These are phyloP conservation scores for Drosophila pseudotakahashii DNA, from an alignment of 2,888 invertebrate genomes.

Conservation along the genomic window DNA sequence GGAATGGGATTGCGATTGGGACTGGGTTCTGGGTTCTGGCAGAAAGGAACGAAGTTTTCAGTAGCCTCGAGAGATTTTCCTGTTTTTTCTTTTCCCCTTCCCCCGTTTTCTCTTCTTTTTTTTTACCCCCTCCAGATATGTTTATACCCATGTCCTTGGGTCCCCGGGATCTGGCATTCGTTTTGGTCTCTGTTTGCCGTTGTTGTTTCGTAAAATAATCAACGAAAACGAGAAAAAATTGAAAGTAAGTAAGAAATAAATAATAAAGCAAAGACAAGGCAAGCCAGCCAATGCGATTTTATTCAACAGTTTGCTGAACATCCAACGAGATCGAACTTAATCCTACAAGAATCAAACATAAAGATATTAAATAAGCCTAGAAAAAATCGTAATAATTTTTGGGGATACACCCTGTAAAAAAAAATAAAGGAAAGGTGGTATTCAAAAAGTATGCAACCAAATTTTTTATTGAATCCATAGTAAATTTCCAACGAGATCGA, in stretches of 20 bases:
- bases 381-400: no score
- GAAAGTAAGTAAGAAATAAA: conserved; percentile 47
- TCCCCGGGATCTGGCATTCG: conserved; percentile 34
- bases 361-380: no score
- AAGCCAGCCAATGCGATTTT: conserved; percentile 16
- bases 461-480: no score
- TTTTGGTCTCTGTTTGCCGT: conserved; percentile 44
- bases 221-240: conserved; percentile 65
- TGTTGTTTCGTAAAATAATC: conserved; percentile 73
- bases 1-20: background rate
- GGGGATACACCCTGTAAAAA: no score
- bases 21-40: conserved; percentile 19
- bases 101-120: conserved; percentile 11
- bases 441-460: no score
- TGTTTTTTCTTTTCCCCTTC: conserved; percentile 29
- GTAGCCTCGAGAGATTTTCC: conserved; percentile 76
- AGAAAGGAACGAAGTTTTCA: conserved; percentile 64
- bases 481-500: no score
- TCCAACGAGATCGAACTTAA: no score
- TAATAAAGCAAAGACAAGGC: conserved; percentile 27
- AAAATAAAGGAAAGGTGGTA: no score
- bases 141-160: conserved; percentile 2
- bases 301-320: background rate
- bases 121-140: conserved; percentile 26
- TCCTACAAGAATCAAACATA: no score